These are phyloP conservation scores for Halyomorpha halys DNA, from an alignment of 1,140 invertebrate species.

Conservation along the genomic window DNA sequence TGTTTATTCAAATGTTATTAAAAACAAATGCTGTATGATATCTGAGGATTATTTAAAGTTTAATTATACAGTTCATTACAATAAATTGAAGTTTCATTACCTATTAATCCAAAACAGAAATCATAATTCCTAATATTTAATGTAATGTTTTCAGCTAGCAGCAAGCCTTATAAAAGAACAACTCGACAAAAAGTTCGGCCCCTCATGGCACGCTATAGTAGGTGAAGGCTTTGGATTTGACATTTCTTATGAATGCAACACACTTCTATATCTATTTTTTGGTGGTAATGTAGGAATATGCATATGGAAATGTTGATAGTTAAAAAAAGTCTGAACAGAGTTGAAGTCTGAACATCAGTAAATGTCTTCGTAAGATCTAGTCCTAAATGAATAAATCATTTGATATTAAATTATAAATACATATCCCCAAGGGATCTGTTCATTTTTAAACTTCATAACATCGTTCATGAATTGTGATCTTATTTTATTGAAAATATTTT, in stretches of 20 bases:
- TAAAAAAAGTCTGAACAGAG: conserved; percentile 14
- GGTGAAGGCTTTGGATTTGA: conserved; percentile 91
- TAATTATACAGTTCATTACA: too few species aligned
- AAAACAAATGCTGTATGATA: too few species aligned
- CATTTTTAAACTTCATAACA: conserved; percentile 6
- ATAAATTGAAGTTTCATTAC: too few species aligned
- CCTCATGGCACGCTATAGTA: conserved; percentile 84
- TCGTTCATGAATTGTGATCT: conserved; percentile 10
- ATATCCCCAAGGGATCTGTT: conserved; percentile 13
- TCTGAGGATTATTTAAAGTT: too few species aligned
- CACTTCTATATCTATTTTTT: conserved; percentile 85
- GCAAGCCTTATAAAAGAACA: conserved; percentile 85
- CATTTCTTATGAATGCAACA: conserved; percentile 80
- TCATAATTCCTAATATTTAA: too few species aligned
- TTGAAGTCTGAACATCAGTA: conserved; percentile 11
- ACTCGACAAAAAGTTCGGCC: conserved; percentile 89
- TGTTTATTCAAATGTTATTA: too few species aligned
- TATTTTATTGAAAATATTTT: conserved; percentile 16
- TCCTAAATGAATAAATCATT: conserved; percentile 2
- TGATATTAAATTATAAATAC: not conserved
- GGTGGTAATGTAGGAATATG: conserved; percentile 79
- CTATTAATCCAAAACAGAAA: too few species aligned
- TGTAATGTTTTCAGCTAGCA: conserved; percentile 43
- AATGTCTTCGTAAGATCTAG: not conserved
- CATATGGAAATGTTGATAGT: conserved; percentile 74